These are phyloP conservation scores for Otocyon megalotis DNA, from an alignment of 2,113 vertebrate species.

Conservation along the genomic window DNA sequence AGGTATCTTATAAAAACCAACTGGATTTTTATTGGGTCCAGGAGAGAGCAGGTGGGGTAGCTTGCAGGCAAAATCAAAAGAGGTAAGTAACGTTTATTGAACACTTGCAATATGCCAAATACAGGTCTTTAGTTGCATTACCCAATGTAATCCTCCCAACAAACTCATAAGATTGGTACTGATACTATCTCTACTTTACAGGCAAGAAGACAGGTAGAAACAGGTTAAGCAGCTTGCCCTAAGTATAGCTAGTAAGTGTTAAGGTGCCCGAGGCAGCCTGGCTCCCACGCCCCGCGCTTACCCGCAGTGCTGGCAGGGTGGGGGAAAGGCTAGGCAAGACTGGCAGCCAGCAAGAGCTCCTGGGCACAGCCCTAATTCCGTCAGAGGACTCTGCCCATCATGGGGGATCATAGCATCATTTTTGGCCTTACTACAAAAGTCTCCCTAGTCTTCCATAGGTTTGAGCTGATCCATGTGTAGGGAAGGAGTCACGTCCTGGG, in stretches of 20 bases:
- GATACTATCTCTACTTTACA: neutral
- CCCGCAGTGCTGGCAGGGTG: neutral
- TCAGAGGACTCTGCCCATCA: neutral
- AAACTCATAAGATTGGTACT: neutral
- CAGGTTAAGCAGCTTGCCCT: neutral
- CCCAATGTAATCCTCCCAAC: neutral
- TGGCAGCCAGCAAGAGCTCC: neutral
- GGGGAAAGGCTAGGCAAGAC: neutral
- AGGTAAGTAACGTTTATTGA: neutral
- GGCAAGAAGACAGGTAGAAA: neutral
- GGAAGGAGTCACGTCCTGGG: neutral
- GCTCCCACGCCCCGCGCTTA: neutral
- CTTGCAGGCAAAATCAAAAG: neutral
- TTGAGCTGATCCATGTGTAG: neutral
- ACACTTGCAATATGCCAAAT: neutral
- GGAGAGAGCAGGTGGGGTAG: neutral
- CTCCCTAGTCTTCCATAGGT: neutral
- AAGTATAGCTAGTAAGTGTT: neutral
- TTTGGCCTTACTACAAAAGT: neutral
- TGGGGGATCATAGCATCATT: neutral
- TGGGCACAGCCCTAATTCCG: neutral
- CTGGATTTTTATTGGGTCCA: neutral
- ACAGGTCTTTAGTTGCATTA: neutral
- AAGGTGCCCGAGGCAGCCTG: neutral
- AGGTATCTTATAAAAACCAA: neutral